Evolutionary conservation across 2,888 invertebrate species (phyloP), one percentile per base, ranked within the genome.

Genomic region (Oscheius sp.): DNA sequence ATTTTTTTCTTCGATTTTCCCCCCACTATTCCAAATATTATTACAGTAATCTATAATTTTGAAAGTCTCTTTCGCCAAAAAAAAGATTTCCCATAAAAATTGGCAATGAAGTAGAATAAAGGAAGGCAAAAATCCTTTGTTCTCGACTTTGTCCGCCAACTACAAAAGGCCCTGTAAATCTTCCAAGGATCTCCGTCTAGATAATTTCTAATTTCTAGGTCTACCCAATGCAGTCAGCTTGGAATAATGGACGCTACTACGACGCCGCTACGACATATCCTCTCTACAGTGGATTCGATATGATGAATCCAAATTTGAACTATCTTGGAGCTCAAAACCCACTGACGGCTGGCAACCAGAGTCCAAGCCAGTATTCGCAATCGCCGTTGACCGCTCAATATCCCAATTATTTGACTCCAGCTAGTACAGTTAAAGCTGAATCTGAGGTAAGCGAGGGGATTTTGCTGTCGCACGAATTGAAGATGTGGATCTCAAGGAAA

Each of bases 391-490:
- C 61, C 12, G 72, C 71, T 20, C 70, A 70, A 45, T 75, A 72
- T 64, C 67, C 66, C 46, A 78, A 67, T 68, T 78, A 78, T 46
- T 55, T 78, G 73, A 78, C 78, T 5, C 74, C 77, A 23, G 70
- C 70, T 31, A 55, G 52, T 25, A 63, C 70, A 10, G 65, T 70
- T 29, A 70, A 70, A 39, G 52, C 50, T 17, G 74, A 77, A 46
- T 77, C 77, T 0, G 77, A 77, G 52, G 73, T 68, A 27, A 58
- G 61, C 17, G 6, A 12, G n/a, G 37, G n/a, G n/a, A n/a, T n/a
- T n/a, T n/a, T n/a, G n/a, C n/a, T n/a, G n/a, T n/a, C n/a, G n/a
- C n/a, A n/a, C n/a, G n/a, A n/a, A n/a, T n/a, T n/a, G n/a, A n/a
- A n/a, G n/a, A n/a, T n/a, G n/a, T n/a, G n/a, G n/a, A n/a, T n/a